Conservation (phyloP, 2,113 vertebrate species). For the Nematolebias whitei region DNA sequence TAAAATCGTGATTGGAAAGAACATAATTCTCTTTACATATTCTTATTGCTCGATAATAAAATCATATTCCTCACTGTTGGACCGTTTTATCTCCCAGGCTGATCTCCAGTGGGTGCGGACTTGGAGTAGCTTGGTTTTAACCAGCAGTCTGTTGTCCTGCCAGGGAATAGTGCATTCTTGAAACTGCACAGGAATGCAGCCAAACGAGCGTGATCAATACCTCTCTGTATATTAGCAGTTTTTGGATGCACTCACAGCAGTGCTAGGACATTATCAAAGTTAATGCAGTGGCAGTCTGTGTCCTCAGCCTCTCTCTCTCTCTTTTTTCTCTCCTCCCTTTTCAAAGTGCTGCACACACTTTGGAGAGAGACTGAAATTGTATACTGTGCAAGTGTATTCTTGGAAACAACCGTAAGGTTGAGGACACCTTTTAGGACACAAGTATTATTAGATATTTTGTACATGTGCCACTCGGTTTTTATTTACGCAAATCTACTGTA, state of each 20-base stretch:
- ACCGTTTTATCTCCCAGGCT: constrained; percentile 12
- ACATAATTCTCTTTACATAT: neutral
- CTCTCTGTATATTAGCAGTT: constrained; percentile 79
- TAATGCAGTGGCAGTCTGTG: constrained; percentile 69
- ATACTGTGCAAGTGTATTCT: constrained; percentile 55
- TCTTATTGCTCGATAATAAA: no score
- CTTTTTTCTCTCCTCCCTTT: constrained; percentile 16
- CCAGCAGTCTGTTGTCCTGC: constrained; percentile 59
- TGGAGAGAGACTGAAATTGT: constrained; percentile 51
- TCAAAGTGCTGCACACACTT: constrained; percentile 40
- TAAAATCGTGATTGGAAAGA: neutral
- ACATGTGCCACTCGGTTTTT: constrained; percentile 5
- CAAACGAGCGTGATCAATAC: constrained; percentile 76
- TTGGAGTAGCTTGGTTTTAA: constrained; percentile 64
- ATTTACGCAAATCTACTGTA: neutral
- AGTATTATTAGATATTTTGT: constrained; percentile 30
- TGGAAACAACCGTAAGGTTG: constrained; percentile 46
- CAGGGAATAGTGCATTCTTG: constrained; percentile 67
- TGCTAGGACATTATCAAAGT: constrained; percentile 61
- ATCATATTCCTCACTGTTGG: constrained; percentile 21
- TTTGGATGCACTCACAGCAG: constrained; percentile 75
- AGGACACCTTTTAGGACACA: constrained; percentile 43
- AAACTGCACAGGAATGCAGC: constrained; percentile 68
- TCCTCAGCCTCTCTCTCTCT: constrained; percentile 48
- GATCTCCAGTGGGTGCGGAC: constrained; percentile 50